Base-by-base conservation (phyloP, 2,113 vertebrate genomes). In the Anhinga anhinga region DNA sequence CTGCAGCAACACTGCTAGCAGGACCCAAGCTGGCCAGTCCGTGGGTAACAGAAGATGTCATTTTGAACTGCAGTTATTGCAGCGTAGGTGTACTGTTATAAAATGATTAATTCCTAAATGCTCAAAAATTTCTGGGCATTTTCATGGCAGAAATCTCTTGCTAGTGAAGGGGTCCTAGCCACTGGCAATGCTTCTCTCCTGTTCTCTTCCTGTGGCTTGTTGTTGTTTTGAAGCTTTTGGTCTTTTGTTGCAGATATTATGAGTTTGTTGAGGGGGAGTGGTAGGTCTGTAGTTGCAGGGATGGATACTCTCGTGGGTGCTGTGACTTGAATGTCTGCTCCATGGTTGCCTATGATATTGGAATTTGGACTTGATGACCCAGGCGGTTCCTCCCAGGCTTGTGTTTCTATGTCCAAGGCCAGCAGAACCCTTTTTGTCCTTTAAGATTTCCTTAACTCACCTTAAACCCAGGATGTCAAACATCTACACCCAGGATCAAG, bases 1-100 rank as follows among this genome's bases (percentile, higher is more conserved):
- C 73, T 74, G 87, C 78, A 63, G 70, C 69, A n/a, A 1, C 7
- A 13, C 65, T 87, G 92, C 77, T 81, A 66, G 55, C 74, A 42
- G 73, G 26, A 44, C 27, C 66, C 42, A 12, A 42, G 42, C 61
- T 0, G 0, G 29, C 42, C 78, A 38, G 26, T 11, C 70, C 1
- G 1, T 13, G 44, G 42, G 30, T n/a, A 69, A 63, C n/a, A 67
- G 47, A 50, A 82, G 22, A 49, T 55, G 45, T 42, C 4, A 10
- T 30, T 55, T 52, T 47, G 52, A 65, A 55, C 23, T 8, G 44
- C 44, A 16, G 30, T 32, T 63, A 38, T 2, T 52, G 70, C 49
- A 49, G 49, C 2, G n/a, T 9, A 88, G 67, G 17, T 13, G 7
- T 32, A 21, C 62, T 42, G 66, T 34, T 11, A 45, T 44, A 42